Evolutionary conservation across 2,888 invertebrate species (phyloP).

Genomic region (Andrena fulva): DNA sequence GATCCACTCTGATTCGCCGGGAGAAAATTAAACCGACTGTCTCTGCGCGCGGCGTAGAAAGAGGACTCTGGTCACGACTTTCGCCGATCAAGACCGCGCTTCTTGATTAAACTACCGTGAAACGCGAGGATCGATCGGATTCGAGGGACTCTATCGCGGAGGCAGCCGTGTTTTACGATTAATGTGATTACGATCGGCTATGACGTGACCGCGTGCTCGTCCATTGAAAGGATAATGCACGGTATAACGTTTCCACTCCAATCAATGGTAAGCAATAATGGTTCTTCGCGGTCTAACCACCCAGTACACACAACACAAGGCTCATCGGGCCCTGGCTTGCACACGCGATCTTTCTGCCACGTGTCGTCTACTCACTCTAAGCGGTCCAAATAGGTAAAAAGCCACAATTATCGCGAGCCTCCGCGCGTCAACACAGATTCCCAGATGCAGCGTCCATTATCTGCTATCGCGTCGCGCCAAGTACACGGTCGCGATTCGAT

Average conservation of each 20-base stretch:
- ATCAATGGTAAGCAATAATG: slow-evolving; percentile 50
- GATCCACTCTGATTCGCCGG: slow-evolving; percentile 23
- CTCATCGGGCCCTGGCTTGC: background rate
- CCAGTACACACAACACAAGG: slow-evolving; percentile 18
- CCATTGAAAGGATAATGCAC: slow-evolving; percentile 33
- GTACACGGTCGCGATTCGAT: slow-evolving; percentile 3
- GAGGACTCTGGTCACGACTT: background rate
- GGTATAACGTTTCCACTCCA: slow-evolving; percentile 34
- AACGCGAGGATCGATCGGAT: slow-evolving; percentile 12
- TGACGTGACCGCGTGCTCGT: slow-evolving; percentile 54
- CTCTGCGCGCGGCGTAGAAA: background rate
- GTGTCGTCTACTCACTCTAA: background rate
- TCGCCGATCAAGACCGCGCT: background rate
- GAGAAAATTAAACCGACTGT: slow-evolving; percentile 49
- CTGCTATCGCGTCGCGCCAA: background rate
- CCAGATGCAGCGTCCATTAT: slow-evolving; percentile 8
- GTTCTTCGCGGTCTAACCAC: slow-evolving; percentile 37
- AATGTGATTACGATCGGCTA: slow-evolving; percentile 52
- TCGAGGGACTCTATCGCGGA: slow-evolving; percentile 24
- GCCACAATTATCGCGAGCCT: background rate
- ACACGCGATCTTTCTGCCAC: background rate
- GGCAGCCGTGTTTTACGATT: slow-evolving; percentile 41
- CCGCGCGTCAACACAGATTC: background rate
- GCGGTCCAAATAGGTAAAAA: slow-evolving; percentile 5
- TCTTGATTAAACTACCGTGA: background rate